Evolutionary conservation across 2,113 vertebrate genomes (phyloP).

Genomic region (Columbina picui): DNA sequence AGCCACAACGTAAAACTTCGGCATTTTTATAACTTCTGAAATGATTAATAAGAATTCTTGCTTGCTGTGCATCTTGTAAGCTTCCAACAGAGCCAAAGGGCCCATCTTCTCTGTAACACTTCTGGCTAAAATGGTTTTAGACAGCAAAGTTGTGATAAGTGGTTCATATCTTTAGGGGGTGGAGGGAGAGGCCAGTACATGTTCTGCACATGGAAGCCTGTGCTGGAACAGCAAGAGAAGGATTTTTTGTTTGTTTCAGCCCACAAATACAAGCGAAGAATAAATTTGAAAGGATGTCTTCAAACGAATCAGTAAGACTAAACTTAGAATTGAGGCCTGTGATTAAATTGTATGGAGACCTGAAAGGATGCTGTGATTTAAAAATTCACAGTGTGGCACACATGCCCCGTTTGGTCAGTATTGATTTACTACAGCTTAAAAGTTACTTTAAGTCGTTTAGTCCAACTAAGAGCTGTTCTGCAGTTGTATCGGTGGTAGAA

Average conservation of each 20-base stretch:
- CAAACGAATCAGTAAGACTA: too few relatives aligned
- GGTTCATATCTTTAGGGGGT: accelerated
- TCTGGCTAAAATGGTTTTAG: neutral
- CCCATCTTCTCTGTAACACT: neutral
- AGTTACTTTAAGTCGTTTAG: too few relatives aligned
- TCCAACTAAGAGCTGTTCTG: neutral
- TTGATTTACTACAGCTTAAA: neutral
- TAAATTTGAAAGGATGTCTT: neutral
- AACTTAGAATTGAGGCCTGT: neutral
- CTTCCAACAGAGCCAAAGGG: neutral
- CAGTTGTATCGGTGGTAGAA: accelerated
- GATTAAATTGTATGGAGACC: neutral
- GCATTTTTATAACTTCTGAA: neutral
- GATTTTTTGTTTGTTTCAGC: neutral
- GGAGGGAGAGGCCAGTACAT: neutral
- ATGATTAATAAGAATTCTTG: neutral
- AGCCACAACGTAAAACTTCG: neutral
- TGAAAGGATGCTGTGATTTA: neutral
- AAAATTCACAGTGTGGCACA: accelerated
- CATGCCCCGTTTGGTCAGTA: accelerated
- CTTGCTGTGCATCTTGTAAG: neutral
- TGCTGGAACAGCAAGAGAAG: neutral
- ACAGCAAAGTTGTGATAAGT: neutral
- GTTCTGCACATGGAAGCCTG: accelerated
- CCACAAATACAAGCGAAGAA: neutral